Evolutionary conservation across 2,888 invertebrate genomes (phyloP).

Genomic region (Aelia acuminata): DNA sequence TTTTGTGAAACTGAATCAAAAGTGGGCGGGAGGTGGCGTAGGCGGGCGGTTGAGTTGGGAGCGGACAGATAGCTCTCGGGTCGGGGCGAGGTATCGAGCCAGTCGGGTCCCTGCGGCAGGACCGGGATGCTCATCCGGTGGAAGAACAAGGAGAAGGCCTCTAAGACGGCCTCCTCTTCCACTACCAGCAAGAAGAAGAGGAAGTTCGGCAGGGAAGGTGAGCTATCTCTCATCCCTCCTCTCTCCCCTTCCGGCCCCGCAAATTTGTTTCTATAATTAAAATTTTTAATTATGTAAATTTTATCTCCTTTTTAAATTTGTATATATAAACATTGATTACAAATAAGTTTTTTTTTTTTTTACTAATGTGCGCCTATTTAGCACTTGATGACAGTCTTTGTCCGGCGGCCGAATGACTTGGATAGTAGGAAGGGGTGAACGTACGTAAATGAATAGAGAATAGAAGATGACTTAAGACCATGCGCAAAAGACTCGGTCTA

Average conservation of each 20-base stretch:
- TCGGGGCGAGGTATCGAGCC: conserved; percentile 52
- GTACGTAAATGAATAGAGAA: conserved; percentile 29
- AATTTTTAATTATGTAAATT: background rate
- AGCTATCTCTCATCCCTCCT: background rate
- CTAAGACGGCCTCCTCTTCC: conserved; percentile 65
- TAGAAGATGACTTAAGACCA: conserved; percentile 19
- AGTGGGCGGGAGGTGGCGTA: conserved; percentile 17
- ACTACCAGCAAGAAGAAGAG: conserved; percentile 80
- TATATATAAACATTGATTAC: background rate
- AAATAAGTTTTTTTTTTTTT: background rate
- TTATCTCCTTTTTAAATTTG: background rate
- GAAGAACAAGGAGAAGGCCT: conserved; percentile 67
- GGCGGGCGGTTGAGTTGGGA: conserved; percentile 12
- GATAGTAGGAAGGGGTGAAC: background rate
- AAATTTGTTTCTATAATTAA: background rate
- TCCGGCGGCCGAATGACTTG: background rate
- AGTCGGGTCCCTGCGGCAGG: conserved; percentile 54
- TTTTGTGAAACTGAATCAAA: background rate
- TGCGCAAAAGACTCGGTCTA: background rate
- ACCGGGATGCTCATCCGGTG: conserved; percentile 67
- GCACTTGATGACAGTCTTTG: too few species aligned
- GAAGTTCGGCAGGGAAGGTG: conserved; percentile 83
- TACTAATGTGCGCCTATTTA: too few species aligned
- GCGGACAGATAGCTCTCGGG: conserved; percentile 18
- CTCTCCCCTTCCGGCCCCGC: background rate